Evolutionary conservation across 2,888 invertebrate genomes (phyloP), one percentile per base, ranked within the genome.

Genomic region (Mimas tiliae): DNA sequence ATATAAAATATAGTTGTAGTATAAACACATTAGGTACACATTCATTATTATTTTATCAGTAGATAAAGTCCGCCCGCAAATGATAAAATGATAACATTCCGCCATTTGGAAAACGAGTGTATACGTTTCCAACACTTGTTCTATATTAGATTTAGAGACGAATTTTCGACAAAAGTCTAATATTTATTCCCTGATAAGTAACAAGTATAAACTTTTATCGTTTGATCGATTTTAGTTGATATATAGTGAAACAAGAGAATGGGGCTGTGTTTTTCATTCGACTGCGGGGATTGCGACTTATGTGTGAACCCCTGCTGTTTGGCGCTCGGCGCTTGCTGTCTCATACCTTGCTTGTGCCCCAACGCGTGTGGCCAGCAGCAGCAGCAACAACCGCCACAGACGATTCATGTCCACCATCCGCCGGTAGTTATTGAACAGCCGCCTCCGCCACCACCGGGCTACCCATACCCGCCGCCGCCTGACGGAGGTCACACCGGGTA

Each of bases 301-400:
- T 91, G 91, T 79, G 85, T 84, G 79, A 91, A 91, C 68, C 92
- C 93, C 9, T 93, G 93, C 78, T 93, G 91, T 68, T 66, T 93
- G 83, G 89, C 90, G 38, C 72, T 93, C 75, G 83, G 91, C 52
- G 92, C 93, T 0, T 92, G 92, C 74, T 93, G 93, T 72, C 78
- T 92, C 71, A 78, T 92, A 16, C 92, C 93, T 19, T 92, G 93
- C 72, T 77, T 90, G 66, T 93, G 93, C 66, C 91, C 92, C 1
- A 92, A 93, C 78, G 92, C 91, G 6, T 93, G 93, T 62, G 93
- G 93, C 0, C 90, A 88, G 68, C 90, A 91, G 50, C 90, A 91
- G 50, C 85, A 87, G 14, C 82, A 77, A 62, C 89, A 74, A 0
- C 91, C 85, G 0, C 86, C 85, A 0, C 89, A 86, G 65, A 85